Conservation (phyloP, 2,113 vertebrate genomes). For the Elgaria multicarinata region DNA sequence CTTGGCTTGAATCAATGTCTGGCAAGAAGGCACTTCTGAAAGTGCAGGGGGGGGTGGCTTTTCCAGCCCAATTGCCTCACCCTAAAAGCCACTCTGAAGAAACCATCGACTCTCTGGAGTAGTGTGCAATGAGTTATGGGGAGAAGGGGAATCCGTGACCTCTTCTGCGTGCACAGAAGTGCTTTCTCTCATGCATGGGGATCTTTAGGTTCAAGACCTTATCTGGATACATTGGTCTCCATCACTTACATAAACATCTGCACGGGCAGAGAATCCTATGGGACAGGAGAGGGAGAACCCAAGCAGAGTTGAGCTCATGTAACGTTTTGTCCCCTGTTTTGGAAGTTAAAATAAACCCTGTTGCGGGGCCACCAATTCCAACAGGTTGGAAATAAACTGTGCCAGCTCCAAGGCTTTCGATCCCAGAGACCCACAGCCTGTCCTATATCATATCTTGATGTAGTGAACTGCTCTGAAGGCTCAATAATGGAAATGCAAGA, state of each 20-base stretch:
- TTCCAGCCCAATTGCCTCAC: no score
- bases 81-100: background rate
- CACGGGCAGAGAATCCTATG: no score
- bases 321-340: no score
- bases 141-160: background rate
- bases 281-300: no score
- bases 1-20: background rate
- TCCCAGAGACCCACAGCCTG: background rate
- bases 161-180: no score
- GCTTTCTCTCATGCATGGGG: background rate
- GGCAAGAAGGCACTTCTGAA: background rate
- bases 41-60: no score
- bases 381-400: background rate
- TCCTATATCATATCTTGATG: background rate
- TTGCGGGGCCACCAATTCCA: background rate
- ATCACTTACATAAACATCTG: no score
- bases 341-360: no score
- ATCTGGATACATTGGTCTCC: no score
- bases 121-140: background rate
- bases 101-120: no score
- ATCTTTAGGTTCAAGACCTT: background rate
- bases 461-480: background rate
- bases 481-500: background rate
- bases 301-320: no score
- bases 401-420: no score